These are phyloP conservation scores for Episyrphus balteatus DNA, from an alignment of 1,140 invertebrate genomes.

Conservation along the genomic window DNA sequence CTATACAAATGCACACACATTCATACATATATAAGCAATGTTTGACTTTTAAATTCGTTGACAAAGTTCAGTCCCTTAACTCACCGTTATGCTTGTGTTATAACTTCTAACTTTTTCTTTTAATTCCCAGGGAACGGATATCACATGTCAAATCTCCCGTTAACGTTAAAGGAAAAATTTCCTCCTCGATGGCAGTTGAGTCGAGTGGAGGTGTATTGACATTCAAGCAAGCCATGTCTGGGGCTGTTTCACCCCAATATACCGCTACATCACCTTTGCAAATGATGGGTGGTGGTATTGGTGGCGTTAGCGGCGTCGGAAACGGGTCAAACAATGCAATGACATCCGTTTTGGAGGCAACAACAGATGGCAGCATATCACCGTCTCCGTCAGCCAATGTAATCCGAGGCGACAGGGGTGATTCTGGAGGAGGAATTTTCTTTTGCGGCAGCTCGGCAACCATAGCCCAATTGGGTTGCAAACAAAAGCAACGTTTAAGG, in stretches of 20 bases:
- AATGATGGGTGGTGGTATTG: not conserved
- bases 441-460: slow-evolving; percentile 11
- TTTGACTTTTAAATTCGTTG: no score
- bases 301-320: not conserved
- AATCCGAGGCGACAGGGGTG: not conserved
- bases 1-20: not conserved
- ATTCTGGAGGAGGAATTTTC: not conserved
- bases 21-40: not conserved
- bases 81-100: not conserved
- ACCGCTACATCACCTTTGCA: slow-evolving; percentile 6
- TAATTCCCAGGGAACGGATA: slow-evolving; percentile 23
- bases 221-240: slow-evolving; percentile 33
- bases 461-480: slow-evolving; percentile 12
- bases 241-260: slow-evolving; percentile 32
- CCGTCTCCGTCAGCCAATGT: slow-evolving; percentile 6
- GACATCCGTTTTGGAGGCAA: slow-evolving; percentile 1
- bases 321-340: not conserved
- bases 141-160: slow-evolving; percentile 18
- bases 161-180: not conserved
- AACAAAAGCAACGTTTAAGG: slow-evolving; percentile 23
- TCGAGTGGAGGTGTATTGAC: slow-evolving; percentile 21
- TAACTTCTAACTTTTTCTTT: not conserved
- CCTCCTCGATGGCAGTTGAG: not conserved
- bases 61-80: no score
- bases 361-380: slow-evolving; percentile 1